Evolutionary conservation across 1,140 invertebrate genomes (phyloP), one percentile per base, ranked within the genome.

Genomic region (Leptinotarsa defecta): DNA sequence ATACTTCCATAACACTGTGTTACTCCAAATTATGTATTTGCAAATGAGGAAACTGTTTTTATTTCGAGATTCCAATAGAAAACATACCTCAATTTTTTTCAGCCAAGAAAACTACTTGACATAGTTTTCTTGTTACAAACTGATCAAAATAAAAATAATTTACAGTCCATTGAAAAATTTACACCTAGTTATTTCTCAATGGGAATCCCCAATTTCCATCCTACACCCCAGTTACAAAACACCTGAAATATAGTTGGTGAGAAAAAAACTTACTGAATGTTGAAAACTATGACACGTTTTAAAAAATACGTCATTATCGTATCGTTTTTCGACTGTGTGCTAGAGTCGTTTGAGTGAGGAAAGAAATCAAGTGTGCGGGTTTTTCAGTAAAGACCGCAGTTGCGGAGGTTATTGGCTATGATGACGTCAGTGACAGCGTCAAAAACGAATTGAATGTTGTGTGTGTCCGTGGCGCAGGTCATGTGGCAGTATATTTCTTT

Each of bases 401-500:
- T 95, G 86, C 95, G 95, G 68, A 98, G 88, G 87, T 96, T 97
- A 84, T 96, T 95, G 84, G 96, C 96, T 84, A 98, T 95, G 80
- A 96, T 96, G 74, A 97, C 94, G 88, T 96, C 95, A 73, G 95
- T 96, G 74, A 96, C 94, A 74, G 94, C 93, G 86, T 96, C 95
- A 84, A 96, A 96, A 22, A 96, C 95, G 86, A 96, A 96, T 84
- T 95, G 92, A 75, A 97, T 96, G 85, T 97, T 97, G 75, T 91
- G 93, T 62, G 95, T 96, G 83, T 97, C 95, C 62, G 95, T 96
- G 43, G 95, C 95, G 88, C 95, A 96, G 19, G 95, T 97, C 83
- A 96, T 94, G 85, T 97, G 95, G 76, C 94, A 95, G 83, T 97
- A 97, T 78, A 96, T 96, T 86, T 96, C 94, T 88, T 96, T 95